Conservation (phyloP, 2,113 vertebrate genomes). For the Philantomba maxwellii region DNA sequence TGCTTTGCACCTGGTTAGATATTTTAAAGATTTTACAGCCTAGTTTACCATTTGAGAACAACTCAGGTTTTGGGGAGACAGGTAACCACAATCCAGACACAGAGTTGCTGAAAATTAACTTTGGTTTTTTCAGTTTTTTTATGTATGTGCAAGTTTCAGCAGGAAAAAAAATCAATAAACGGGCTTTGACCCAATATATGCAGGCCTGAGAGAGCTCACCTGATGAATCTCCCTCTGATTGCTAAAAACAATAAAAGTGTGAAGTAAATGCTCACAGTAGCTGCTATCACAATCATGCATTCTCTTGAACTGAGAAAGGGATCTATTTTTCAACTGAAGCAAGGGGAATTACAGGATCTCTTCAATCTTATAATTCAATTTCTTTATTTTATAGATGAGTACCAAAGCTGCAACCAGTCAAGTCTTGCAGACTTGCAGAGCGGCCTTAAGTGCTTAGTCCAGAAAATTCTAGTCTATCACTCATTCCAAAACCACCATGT, state of each 20-base stretch:
- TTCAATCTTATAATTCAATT: neutral
- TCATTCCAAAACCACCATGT: neutral
- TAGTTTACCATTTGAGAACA: neutral
- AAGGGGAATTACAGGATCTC: neutral
- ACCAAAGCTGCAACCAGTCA: neutral
- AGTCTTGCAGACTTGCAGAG: neutral
- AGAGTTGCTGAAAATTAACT: slow-evolving; percentile 44
- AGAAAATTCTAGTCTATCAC: neutral
- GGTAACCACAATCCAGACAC: neutral
- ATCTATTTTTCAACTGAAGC: neutral
- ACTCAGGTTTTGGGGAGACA: neutral
- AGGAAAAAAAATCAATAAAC: slow-evolving; percentile 13
- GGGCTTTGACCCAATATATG: neutral
- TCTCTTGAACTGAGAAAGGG: neutral
- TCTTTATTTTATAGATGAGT: neutral
- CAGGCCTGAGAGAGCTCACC: neutral
- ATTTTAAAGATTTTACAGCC: neutral
- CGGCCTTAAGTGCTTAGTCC: neutral
- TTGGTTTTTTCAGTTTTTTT: neutral
- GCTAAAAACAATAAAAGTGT: neutral
- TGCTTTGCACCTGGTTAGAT: neutral
- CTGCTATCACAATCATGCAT: neutral
- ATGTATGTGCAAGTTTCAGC: neutral
- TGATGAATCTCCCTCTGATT: neutral
- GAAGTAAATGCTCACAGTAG: neutral